These are phyloP conservation scores for Tridacna crocea DNA, from an alignment of 2,888 invertebrate species.

Conservation along the genomic window DNA sequence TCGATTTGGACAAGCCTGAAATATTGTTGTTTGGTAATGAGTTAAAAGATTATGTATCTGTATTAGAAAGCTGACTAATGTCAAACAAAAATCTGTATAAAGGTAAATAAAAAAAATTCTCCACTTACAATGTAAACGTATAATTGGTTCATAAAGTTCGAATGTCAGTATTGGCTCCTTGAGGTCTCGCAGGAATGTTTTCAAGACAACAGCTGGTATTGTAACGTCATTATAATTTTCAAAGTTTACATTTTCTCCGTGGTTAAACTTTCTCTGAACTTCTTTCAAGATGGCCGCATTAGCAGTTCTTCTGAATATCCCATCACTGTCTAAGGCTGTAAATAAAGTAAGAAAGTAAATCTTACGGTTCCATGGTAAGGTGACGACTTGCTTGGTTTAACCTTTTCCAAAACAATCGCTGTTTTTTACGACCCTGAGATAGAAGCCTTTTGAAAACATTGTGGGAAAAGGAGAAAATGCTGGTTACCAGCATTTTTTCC, in stretches of 20 bases:
- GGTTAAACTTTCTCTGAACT: conserved; percentile 93
- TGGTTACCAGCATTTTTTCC: neutral
- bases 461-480: neutral
- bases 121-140: conserved; percentile 93
- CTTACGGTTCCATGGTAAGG: too few species aligned
- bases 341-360: neutral
- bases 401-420: too few species aligned
- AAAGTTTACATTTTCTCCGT: conserved; percentile 90
- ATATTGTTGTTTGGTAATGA: too few species aligned
- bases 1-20: too few species aligned
- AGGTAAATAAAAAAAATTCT: neutral
- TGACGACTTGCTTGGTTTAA: too few species aligned
- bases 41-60: too few species aligned
- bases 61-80: too few species aligned
- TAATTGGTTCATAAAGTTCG: conserved; percentile 96
- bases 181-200: conserved; percentile 95
- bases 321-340: conserved; percentile 96
- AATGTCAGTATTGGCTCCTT: conserved; percentile 97
- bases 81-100: too few species aligned
- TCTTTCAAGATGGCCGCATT: conserved; percentile 93
- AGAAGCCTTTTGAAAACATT: neutral
- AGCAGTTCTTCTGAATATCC: conserved; percentile 97
- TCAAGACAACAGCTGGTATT: conserved; percentile 96
- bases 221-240: conserved; percentile 89
- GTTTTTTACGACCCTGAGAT: too few species aligned